These are phyloP conservation scores for Rostratula benghalensis DNA, from an alignment of 2,113 vertebrate genomes.

Conservation along the genomic window DNA sequence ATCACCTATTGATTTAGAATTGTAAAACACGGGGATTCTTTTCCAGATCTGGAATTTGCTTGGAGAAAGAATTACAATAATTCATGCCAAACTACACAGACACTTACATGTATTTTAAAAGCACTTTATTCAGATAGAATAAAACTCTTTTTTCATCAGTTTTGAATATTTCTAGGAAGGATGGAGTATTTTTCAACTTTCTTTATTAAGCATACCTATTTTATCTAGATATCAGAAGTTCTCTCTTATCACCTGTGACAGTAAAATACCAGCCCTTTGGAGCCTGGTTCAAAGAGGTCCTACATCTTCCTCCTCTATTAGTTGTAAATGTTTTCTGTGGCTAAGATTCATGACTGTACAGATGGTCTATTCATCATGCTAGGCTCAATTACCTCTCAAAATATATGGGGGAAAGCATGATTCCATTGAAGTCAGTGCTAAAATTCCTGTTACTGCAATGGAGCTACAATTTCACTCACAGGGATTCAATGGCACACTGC, in stretches of 20 bases:
- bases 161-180: not conserved
- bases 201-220: not conserved
- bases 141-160: not conserved
- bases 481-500: not conserved
- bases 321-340: constrained; percentile 53
- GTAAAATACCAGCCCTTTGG: not conserved
- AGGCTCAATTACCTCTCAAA: constrained; percentile 50
- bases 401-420: not conserved
- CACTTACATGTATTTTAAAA: not conserved
- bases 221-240: not conserved
- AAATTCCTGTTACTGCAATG: not conserved
- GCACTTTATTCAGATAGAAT: not conserved
- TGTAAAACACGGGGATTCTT: not conserved
- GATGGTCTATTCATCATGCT: constrained; percentile 58
- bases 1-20: not conserved
- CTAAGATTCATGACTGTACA: constrained; percentile 30
- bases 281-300: not conserved
- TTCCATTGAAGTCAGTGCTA: constrained; percentile 36
- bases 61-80: not conserved
- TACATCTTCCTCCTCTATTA: constrained; percentile 2
- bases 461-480: not conserved
- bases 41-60: not conserved
- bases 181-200: not conserved
- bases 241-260: not conserved
- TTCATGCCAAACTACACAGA: not conserved